Evolutionary conservation across 2,113 vertebrate genomes (phyloP).

Genomic region (Tenrec ecaudatus): DNA sequence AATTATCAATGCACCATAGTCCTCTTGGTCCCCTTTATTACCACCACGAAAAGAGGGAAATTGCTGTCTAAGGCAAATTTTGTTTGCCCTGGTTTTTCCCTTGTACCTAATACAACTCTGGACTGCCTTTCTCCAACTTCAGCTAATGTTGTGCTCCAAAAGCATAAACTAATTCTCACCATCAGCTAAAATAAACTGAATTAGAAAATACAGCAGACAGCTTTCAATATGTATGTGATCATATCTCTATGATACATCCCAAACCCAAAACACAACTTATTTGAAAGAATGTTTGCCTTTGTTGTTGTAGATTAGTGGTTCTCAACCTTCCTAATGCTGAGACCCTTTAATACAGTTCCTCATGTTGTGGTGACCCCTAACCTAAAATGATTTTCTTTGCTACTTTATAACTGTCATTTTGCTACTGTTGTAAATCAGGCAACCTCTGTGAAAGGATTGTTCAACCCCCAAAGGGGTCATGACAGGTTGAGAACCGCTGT

Average conservation of each 20-base stretch:
- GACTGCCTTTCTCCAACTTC: background rate
- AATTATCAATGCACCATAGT: background rate
- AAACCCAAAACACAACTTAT: background rate
- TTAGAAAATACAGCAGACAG: background rate
- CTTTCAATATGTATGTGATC: background rate
- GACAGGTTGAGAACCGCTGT: too few relatives aligned
- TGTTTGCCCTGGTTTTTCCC: background rate
- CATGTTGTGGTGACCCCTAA: too few relatives aligned
- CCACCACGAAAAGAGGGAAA: background rate
- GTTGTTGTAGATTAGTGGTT: too few relatives aligned
- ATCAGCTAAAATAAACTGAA: background rate
- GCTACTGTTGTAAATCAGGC: too few relatives aligned
- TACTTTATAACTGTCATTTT: too few relatives aligned
- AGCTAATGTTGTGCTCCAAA: background rate
- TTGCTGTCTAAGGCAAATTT: background rate
- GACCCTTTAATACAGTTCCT: too few relatives aligned
- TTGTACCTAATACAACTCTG: background rate
- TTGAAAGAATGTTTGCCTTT: background rate
- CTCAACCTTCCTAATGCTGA: too few relatives aligned
- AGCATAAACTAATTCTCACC: slow-evolving; percentile 24
- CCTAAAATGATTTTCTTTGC: too few relatives aligned
- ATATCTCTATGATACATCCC: background rate
- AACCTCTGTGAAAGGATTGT: too few relatives aligned
- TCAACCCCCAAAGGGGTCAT: too few relatives aligned
- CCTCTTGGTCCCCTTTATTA: background rate